Evolutionary conservation across 2,888 invertebrate species (phyloP).

Genomic region (Morpho deidamia): DNA sequence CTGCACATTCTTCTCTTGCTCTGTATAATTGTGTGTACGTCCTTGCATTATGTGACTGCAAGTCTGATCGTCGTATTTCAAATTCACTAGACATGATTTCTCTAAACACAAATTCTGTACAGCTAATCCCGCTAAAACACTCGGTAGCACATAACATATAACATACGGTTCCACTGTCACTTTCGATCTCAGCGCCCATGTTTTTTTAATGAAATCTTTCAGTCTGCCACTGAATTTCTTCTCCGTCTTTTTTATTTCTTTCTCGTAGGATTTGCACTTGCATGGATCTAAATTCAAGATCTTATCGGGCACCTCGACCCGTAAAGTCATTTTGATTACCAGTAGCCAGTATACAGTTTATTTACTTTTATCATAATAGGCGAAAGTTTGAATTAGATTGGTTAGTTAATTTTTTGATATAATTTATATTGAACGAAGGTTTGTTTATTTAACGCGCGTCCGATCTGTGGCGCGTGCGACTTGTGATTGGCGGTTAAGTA

Average conservation of each 20-base stretch:
- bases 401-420: not conserved
- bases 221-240: conserved; percentile 53
- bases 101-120: conserved; percentile 77
- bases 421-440: not conserved
- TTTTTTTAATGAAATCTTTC: conserved; percentile 57
- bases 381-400: conserved; percentile 16
- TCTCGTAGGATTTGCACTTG: conserved; percentile 52
- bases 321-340: conserved; percentile 64
- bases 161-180: conserved; percentile 84
- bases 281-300: conserved; percentile 57
- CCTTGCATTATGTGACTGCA: conserved; percentile 73
- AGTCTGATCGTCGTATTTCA: conserved; percentile 70
- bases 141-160: conserved; percentile 81
- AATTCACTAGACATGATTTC: conserved; percentile 78
- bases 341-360: conserved; percentile 27
- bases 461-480: conserved; percentile 47
- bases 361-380: conserved; percentile 25
- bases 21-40: conserved; percentile 54
- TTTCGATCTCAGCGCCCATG: conserved; percentile 62
- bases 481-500: conserved; percentile 32
- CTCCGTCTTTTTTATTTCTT: conserved; percentile 51
- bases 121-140: conserved; percentile 81
- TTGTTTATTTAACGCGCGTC: conserved; percentile 22
- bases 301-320: conserved; percentile 71
- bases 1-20: conserved; percentile 68